Conservation (phyloP, 2,888 invertebrate species). For the Vesta saturnalis region DNA sequence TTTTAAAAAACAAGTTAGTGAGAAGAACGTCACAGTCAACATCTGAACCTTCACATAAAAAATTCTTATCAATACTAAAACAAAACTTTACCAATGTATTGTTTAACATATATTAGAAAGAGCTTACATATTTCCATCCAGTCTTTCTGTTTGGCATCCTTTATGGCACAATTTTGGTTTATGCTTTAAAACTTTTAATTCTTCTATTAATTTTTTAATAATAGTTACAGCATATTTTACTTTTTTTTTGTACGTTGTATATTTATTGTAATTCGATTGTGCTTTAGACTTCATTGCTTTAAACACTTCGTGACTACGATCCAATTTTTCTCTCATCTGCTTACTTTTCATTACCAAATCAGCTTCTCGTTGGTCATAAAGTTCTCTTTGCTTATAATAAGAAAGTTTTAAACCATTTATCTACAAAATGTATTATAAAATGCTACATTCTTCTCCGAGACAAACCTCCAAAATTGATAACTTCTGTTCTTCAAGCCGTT, state of each 20-base stretch:
- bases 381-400: slow-evolving; percentile 13
- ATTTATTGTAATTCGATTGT: slow-evolving; percentile 28
- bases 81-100: background rate
- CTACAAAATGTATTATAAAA: slow-evolving; percentile 8
- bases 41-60: background rate
- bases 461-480: slow-evolving; percentile 30
- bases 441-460: too few relatives aligned
- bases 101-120: too few relatives aligned
- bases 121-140: slow-evolving; percentile 9
- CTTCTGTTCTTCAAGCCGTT: slow-evolving; percentile 30
- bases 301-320: background rate
- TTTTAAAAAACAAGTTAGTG: background rate
- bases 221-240: slow-evolving; percentile 30
- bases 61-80: background rate
- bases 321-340: slow-evolving; percentile 10
- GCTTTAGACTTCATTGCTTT: background rate
- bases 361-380: slow-evolving; percentile 18
- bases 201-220: slow-evolving; percentile 21
- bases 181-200: too few relatives aligned
- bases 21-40: background rate
- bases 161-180: slow-evolving; percentile 9
- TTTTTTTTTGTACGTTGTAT: slow-evolving; percentile 33
- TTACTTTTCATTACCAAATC: slow-evolving; percentile 18
- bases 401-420: slow-evolving; percentile 12
- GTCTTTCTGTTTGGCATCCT: slow-evolving; percentile 23